These are phyloP conservation scores for Monodelphis domestica DNA, from an alignment of 2,797 vertebrate genomes.

Conservation along the genomic window DNA sequence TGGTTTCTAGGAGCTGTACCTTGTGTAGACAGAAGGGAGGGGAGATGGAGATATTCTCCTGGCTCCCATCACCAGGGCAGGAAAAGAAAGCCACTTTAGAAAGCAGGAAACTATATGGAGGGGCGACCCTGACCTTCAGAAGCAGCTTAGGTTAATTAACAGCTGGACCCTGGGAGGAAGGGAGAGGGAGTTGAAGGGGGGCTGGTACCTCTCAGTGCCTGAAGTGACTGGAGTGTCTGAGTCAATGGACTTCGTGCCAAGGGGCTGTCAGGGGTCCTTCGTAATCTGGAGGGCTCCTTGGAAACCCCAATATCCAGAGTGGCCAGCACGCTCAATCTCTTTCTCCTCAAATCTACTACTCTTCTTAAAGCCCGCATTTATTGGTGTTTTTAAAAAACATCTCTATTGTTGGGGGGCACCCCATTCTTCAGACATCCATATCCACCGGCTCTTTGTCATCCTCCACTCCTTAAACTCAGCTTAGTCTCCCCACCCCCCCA, in stretches of 20 bases:
- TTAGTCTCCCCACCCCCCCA: background rate
- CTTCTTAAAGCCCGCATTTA: background rate
- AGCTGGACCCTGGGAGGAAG: background rate
- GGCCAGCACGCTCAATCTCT: background rate
- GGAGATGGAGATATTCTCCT: background rate
- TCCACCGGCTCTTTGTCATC: background rate
- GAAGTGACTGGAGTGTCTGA: background rate
- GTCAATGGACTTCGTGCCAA: background rate
- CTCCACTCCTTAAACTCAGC: background rate
- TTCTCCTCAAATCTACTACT: background rate
- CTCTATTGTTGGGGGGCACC: background rate
- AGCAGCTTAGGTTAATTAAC: constrained; percentile 5
- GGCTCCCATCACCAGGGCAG: background rate
- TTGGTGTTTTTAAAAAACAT: too few species aligned
- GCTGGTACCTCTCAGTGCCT: background rate
- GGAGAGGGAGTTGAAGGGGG: background rate
- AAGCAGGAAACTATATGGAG: background rate
- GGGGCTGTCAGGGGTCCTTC: background rate
- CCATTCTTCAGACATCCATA: background rate
- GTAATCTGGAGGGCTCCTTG: background rate
- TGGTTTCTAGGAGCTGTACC: background rate
- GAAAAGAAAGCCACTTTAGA: background rate
- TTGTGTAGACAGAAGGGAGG: background rate
- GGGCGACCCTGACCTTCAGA: background rate
- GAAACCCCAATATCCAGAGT: background rate